A percentile compares a stretch with the other conserved stretches of the same genome.
Conservation (phyloP, 2,888 invertebrate genomes). For the Baccha elongata region DNA sequence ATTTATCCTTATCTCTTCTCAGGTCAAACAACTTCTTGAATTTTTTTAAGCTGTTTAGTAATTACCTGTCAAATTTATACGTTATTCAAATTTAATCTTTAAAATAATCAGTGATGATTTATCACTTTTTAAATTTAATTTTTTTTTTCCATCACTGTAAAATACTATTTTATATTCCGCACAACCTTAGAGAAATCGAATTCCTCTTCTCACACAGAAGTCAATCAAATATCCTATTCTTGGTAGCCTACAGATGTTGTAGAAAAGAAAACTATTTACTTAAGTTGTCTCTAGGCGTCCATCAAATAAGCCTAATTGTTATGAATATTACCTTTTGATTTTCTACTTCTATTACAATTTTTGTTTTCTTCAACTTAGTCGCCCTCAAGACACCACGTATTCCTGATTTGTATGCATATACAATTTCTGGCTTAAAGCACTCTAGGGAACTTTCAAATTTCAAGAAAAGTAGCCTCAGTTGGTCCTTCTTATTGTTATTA, state of each 20-base stretch:
- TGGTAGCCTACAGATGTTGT: not conserved
- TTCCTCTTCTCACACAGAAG: slow-evolving; percentile 14
- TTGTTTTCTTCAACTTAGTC: slow-evolving; percentile 46
- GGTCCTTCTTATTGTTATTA: not conserved
- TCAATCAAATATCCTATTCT: slow-evolving; percentile 15
- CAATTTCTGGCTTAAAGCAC: slow-evolving; percentile 21
- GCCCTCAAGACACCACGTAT: slow-evolving; percentile 46
- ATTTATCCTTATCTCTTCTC: no score
- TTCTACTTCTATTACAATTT: slow-evolving; percentile 2
- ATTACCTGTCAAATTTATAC: no score
- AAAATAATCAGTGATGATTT: no score
- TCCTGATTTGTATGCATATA: slow-evolving; percentile 62
- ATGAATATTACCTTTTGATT: slow-evolving; percentile 62
- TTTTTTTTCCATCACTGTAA: no score
- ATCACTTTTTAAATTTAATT: no score
- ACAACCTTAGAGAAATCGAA: slow-evolving; percentile 8
- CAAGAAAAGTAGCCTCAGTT: slow-evolving; percentile 34
- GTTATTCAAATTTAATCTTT: no score
- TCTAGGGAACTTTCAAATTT: slow-evolving; percentile 54
- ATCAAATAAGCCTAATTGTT: slow-evolving; percentile 57
- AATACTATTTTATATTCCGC: slow-evolving; percentile 25
- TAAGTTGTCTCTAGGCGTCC: slow-evolving; percentile 45
- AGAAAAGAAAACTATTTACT: not conserved
- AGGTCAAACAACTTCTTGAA: no score
- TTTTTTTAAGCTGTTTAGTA: no score